phyloP scores from a whole-genome alignment of 2,888 invertebrate species.

The Drosophila neoperkinsi region DNA sequence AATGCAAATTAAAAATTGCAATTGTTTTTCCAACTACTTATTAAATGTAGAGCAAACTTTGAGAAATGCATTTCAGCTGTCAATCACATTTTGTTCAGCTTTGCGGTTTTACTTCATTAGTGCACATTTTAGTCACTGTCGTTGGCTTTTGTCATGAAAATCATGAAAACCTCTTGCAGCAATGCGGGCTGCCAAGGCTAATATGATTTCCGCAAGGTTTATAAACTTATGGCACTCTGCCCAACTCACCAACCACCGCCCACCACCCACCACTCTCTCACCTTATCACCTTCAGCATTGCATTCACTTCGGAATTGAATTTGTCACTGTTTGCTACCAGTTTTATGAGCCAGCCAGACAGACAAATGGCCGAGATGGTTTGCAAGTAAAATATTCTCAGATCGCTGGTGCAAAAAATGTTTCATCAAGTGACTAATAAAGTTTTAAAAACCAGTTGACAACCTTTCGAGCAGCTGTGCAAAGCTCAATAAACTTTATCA shows the following conservation, averaged over 20 bases:
- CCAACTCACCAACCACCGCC: not conserved
- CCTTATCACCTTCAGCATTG: not conserved
- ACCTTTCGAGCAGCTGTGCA: constrained; percentile 15
- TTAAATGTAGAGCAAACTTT: constrained; percentile 40
- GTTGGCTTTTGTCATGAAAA: constrained; percentile 27
- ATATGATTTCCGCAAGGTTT: constrained; percentile 47
- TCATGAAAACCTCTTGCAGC: constrained; percentile 21
- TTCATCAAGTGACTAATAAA: constrained; percentile 41
- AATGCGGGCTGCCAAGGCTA: constrained; percentile 44
- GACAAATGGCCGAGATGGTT: constrained; percentile 27
- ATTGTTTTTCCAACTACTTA: constrained; percentile 40
- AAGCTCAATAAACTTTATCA: constrained; percentile 2
- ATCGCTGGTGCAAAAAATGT: constrained; percentile 9
- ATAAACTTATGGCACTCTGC: constrained; percentile 26
- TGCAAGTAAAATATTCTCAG: constrained; percentile 35
- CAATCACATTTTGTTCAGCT: constrained; percentile 24
- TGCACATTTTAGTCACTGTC: constrained; percentile 21
- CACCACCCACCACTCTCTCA: not conserved
- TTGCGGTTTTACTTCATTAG: constrained; percentile 52
- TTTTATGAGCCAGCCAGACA: constrained; percentile 24
- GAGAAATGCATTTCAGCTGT: constrained; percentile 24
- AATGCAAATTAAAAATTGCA: constrained; percentile 57
- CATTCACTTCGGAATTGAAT: constrained; percentile 43
- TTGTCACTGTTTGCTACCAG: constrained; percentile 39
- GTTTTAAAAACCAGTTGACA: constrained; percentile 22